A percentile compares a stretch with the other conserved stretches of the same genome.
These are phyloP conservation scores for Discoglossus pictus DNA, from an alignment of 2,797 vertebrate genomes.

Conservation along the genomic window DNA sequence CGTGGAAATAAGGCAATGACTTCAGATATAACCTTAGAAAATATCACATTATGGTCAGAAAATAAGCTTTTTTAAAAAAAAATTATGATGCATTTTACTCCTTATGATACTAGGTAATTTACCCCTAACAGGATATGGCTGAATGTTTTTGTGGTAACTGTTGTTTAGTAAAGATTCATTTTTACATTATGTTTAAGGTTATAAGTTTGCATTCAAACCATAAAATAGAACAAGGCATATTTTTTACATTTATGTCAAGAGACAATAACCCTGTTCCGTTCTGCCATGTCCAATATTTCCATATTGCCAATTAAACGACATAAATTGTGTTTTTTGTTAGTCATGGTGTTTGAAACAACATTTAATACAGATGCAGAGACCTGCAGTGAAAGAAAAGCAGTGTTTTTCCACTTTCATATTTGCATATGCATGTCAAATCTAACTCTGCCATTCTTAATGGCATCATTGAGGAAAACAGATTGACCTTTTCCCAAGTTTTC, in stretches of 20 bases:
- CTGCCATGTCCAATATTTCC: slow-evolving; percentile 54
- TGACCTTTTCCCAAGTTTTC: slow-evolving; percentile 70
- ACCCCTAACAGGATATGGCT: too few species aligned
- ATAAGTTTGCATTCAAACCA: not conserved
- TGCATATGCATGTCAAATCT: slow-evolving; percentile 65
- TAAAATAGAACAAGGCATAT: not conserved
- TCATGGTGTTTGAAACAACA: slow-evolving; percentile 59
- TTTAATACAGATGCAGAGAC: slow-evolving; percentile 56
- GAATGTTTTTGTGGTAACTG: too few species aligned
- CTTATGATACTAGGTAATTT: too few species aligned
- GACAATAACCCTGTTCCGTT: slow-evolving; percentile 47
- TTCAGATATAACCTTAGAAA: too few species aligned
- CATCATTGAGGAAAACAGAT: slow-evolving; percentile 61
- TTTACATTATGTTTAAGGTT: not conserved
- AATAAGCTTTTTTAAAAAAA: too few species aligned
- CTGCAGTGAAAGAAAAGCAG: slow-evolving; percentile 57
- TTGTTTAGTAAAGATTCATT: too few species aligned
- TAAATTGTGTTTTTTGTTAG: slow-evolving; percentile 53
- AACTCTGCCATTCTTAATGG: slow-evolving; percentile 57
- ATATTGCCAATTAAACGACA: slow-evolving; percentile 59
- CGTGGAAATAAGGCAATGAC: too few species aligned
- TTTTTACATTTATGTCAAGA: slow-evolving; percentile 36
- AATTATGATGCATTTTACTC: too few species aligned
- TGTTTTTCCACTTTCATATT: slow-evolving; percentile 54
- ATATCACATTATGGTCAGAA: too few species aligned